Evolutionary conservation across 2,797 vertebrate species (phyloP).

Genomic region (Bryconaethiops microstoma): DNA sequence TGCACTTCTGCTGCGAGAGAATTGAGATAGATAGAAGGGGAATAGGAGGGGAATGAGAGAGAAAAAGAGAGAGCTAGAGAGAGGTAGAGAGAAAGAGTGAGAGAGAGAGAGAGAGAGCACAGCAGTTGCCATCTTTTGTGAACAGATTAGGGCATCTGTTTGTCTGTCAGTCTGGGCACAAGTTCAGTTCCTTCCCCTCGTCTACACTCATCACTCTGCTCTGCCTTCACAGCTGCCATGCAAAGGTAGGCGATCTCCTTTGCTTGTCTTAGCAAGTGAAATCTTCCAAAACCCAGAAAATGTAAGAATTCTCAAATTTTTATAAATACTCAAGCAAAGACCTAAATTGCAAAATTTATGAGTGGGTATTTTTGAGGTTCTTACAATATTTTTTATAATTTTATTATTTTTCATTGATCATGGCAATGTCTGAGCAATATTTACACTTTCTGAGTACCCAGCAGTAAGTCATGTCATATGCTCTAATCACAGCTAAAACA

Average conservation of each 20-base stretch:
- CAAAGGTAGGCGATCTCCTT: not conserved
- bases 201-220: constrained; percentile 24
- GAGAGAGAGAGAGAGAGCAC: not conserved
- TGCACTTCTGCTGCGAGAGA: constrained; percentile 14
- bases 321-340: too few relatives aligned
- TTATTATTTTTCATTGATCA: too few relatives aligned
- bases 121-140: constrained; percentile 14
- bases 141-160: constrained; percentile 37
- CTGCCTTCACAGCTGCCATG: constrained; percentile 7
- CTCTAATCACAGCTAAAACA: too few relatives aligned
- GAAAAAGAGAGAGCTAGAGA: constrained; percentile 4
- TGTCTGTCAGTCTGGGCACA: constrained; percentile 28
- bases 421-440: too few relatives aligned
- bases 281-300: not conserved
- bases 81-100: constrained; percentile 4
- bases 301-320: not conserved
- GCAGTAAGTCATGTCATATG: too few relatives aligned
- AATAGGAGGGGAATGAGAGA: not conserved
- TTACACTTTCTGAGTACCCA: too few relatives aligned
- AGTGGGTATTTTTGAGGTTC: too few relatives aligned
- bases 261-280: not conserved
- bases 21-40: too few relatives aligned
- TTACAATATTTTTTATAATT: too few relatives aligned
- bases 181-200: constrained; percentile 9
- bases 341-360: too few relatives aligned